Conservation (phyloP, 2,797 vertebrate species). For the Prunella strophiata region DNA sequence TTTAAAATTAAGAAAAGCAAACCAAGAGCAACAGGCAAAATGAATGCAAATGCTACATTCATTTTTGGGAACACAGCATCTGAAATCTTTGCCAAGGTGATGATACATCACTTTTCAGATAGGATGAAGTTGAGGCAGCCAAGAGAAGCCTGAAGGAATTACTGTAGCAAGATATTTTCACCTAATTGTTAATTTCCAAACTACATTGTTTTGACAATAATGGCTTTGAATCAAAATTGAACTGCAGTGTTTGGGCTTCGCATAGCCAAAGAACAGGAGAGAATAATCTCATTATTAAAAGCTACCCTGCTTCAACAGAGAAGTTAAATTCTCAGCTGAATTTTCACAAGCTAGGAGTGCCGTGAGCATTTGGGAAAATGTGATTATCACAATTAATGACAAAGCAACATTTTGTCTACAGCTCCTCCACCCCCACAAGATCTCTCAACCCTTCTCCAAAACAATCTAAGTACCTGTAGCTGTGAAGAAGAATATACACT, state of each 20-base stretch:
- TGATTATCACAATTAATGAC: not conserved
- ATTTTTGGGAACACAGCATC: not conserved
- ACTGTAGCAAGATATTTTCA: not conserved
- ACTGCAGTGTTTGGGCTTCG: not conserved
- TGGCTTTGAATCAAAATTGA: not conserved
- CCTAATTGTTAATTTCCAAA: not conserved
- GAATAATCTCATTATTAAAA: not conserved
- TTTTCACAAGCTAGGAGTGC: not conserved
- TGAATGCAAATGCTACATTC: not conserved
- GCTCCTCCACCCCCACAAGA: not conserved
- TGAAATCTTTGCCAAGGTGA: not conserved
- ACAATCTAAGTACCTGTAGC: not conserved
- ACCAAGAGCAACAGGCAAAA: not conserved
- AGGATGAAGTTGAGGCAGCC: not conserved
- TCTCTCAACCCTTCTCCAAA: not conserved
- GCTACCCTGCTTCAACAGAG: not conserved
- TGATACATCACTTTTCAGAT: not conserved
- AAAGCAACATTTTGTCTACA: not conserved
- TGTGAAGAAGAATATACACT: not conserved
- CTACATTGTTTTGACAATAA: not conserved
- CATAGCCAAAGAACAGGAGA: not conserved
- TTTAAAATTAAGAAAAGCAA: not conserved
- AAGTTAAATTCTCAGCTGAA: not conserved
- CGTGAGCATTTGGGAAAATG: not conserved
- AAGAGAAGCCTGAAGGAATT: not conserved